Conservation (phyloP, 2,797 vertebrate genomes). For the Clarias platycephalus region DNA sequence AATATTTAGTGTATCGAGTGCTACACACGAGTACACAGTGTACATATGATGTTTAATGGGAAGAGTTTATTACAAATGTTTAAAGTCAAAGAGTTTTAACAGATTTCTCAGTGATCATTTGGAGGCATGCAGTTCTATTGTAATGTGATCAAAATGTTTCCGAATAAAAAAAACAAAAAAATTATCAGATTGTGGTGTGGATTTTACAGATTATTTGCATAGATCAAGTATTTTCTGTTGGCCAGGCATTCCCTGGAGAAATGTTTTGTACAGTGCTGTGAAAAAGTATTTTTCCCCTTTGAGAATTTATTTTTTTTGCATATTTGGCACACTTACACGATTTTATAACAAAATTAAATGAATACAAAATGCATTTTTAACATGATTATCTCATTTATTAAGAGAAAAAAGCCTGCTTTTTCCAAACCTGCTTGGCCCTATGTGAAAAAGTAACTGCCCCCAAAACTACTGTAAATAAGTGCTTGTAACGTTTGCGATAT, state of each 20-base stretch:
- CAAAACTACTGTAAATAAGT: no score
- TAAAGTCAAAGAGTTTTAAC: conserved; percentile 2
- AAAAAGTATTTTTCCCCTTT: no score
- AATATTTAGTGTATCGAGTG: not conserved
- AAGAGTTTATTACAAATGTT: conserved; percentile 18
- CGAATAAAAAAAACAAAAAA: not conserved
- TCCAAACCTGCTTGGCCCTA: no score
- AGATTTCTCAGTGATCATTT: not conserved
- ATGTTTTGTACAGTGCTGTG: not conserved
- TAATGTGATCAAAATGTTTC: conserved; percentile 11
- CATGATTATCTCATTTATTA: no score
- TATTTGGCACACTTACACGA: no score
- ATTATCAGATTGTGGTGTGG: not conserved
- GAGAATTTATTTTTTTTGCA: no score
- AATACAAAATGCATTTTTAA: no score
- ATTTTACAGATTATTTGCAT: not conserved
- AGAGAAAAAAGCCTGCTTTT: no score
- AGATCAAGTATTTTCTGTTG: not conserved
- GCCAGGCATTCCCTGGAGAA: no score
- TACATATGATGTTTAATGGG: conserved; percentile 3
- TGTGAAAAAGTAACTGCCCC: no score
- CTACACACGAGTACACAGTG: not conserved
- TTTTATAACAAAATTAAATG: no score
- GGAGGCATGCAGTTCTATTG: conserved; percentile 13
- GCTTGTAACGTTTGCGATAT: no score